Conservation (phyloP, 2,797 vertebrate species). For the Fundulus diaphanus region DNA sequence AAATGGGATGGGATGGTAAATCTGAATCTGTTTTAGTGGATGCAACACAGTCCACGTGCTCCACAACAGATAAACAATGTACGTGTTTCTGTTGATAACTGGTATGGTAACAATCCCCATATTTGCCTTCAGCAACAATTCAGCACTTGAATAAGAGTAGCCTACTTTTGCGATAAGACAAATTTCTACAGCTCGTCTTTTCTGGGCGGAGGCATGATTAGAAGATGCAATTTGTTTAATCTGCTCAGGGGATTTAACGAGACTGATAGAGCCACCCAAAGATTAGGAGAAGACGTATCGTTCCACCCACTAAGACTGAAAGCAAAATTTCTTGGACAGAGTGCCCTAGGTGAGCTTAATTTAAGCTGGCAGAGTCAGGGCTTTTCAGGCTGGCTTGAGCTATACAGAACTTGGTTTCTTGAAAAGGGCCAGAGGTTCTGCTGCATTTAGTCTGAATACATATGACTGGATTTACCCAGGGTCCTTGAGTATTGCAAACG, state of each 20-base stretch:
- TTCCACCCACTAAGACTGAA: constrained; percentile 46
- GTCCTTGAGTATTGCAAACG: constrained; percentile 40
- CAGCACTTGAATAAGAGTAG: constrained; percentile 29
- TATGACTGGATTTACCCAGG: constrained; percentile 54
- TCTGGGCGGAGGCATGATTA: constrained; percentile 60
- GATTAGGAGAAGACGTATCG: constrained; percentile 69
- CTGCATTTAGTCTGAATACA: constrained; percentile 47
- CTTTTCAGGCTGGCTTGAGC: constrained; percentile 59
- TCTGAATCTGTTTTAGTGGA: not conserved
- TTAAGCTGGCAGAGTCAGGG: constrained; percentile 54
- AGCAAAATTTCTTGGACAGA: constrained; percentile 64
- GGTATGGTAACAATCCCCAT: constrained; percentile 20
- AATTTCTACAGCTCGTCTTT: constrained; percentile 51
- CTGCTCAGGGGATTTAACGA: constrained; percentile 70
- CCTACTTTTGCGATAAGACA: constrained; percentile 28
- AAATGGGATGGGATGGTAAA: not conserved
- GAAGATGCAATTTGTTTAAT: constrained; percentile 75
- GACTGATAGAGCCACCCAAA: constrained; percentile 68
- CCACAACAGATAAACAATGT: not conserved
- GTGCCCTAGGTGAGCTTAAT: constrained; percentile 69
- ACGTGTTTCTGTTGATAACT: not conserved
- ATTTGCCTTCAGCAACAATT: constrained; percentile 23
- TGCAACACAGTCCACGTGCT: not conserved
- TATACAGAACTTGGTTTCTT: constrained; percentile 38
- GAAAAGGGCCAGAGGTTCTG: constrained; percentile 47